Base-by-base conservation (phyloP, 2,888 invertebrate genomes). In the Amphiduros pacificus region DNA sequence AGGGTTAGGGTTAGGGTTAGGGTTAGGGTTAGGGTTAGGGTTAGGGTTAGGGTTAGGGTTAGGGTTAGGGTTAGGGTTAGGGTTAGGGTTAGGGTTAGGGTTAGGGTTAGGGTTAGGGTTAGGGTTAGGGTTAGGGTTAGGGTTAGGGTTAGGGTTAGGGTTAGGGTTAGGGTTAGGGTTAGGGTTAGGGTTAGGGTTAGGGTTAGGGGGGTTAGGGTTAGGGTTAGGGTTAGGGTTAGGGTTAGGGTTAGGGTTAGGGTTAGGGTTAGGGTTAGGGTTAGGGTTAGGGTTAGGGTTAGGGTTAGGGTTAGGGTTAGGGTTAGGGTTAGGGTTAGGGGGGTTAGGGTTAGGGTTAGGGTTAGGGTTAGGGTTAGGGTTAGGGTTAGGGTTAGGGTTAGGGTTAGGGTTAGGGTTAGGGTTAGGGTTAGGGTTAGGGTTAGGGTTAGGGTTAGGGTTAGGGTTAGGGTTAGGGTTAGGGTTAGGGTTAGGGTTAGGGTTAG, bases 191-290 rank as follows among this genome's bases (percentile, higher is more conserved):
- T 62, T 52, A 52, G 59, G 59, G 44, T 59, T 36, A 52, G 62
- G 58, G 40, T 62, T 59, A 54, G 59, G 62, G 59, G 41, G 59
- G 62, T 57, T 63, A 62, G 53, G 65, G 67, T 61, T 62, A 60
- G 56, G 67, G 64, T 61, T 67, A 66, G 65, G 61, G 63, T 41
- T 59, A 66, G 65, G 54, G 64, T 58, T 59, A 66, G 66, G 57
- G 62, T 58, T 59, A 62, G 62, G 50, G 60, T 41, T 51, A 60
- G 56, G 31, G 58, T 22, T 26, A 41, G 56, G 31, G 59, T 27
- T 51, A 59, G 67, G 59, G 65, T 60, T 60, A 63, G 62, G 55
- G n/a, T n/a, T n/a, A n/a, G 50, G 50, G 24, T 50, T 27, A 36
- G 36, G 36, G 36, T 36, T 36, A 36, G 36, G 36, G 36, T 36